Conservation (phyloP, 92 coral and sea anemone genomes). For the Umimayanthus chanpuru region DNA sequence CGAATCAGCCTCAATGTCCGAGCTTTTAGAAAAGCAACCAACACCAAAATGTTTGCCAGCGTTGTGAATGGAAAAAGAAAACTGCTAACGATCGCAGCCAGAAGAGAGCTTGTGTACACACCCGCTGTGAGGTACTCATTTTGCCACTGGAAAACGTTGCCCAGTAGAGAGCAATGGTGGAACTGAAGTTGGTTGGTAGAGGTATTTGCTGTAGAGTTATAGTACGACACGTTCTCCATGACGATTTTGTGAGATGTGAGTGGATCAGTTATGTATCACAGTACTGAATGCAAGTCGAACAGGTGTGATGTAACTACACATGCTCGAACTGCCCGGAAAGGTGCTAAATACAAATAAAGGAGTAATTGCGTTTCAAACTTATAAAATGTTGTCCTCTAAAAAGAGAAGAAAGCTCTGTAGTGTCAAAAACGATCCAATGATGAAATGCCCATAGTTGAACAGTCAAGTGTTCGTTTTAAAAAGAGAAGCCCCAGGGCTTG, state of each 20-base stretch:
- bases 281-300: no score
- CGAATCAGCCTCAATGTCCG: not conserved
- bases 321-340: no score
- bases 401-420: no score
- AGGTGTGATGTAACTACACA: no score
- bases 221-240: not conserved
- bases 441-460: no score
- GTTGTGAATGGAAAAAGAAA: not conserved
- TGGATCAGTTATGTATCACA: no score
- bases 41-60: not conserved
- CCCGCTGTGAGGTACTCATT: not conserved
- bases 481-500: no score
- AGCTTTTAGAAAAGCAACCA: not conserved
- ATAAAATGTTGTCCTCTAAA: no score
- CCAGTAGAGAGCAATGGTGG: not conserved
- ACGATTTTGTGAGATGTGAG: not conserved
- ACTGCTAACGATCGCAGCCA: not conserved
- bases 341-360: no score
- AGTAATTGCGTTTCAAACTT: no score
- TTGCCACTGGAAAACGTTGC: slow-evolving; percentile 3
- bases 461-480: no score
- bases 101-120: not conserved
- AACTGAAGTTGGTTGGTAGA: not conserved
- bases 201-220: not conserved
- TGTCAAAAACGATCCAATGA: no score